Conservation (phyloP, 37 sponge, comb jelly and placozoan species). For the Mnemiopsis leidyi region DNA sequence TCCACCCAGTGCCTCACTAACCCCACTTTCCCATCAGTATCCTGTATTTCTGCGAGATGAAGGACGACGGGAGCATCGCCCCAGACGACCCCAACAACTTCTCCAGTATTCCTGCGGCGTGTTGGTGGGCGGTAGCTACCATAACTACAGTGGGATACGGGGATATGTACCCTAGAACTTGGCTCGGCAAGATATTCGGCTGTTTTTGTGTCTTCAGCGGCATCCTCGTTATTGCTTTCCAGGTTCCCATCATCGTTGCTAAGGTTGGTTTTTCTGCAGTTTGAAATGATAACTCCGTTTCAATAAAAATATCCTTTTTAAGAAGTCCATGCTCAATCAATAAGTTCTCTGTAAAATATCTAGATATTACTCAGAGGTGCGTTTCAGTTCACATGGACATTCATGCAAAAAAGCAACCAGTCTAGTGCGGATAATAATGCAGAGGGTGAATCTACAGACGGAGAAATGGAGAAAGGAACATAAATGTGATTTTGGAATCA, state of each 20-base stretch:
- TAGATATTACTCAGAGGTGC: not conserved
- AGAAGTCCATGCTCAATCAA: no score
- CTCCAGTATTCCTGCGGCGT: conserved; percentile 1
- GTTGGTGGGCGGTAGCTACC: conserved; percentile 62
- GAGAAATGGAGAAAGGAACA: no score
- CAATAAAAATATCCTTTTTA: no score
- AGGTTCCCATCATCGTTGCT: not conserved
- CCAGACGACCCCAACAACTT: not conserved
- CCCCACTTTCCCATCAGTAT: not conserved
- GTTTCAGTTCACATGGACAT: conserved; percentile 7
- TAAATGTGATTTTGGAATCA: no score
- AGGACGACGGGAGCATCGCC: not conserved
- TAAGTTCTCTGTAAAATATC: not conserved
- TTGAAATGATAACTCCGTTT: no score
- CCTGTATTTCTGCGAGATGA: conserved; percentile 48
- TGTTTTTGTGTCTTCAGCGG: conserved; percentile 49
- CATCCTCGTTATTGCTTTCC: not conserved
- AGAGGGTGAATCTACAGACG: no score
- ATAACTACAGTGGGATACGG: conserved; percentile 54
- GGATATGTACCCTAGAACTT: conserved; percentile 24
- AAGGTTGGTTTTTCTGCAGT: not conserved
- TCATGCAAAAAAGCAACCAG: not conserved
- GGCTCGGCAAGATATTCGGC: conserved; percentile 30
- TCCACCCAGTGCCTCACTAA: no score
- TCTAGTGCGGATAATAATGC: no score